Evolutionary conservation across 2,113 vertebrate genomes (phyloP).

Genomic region (Ailuropoda melanoleuca): DNA sequence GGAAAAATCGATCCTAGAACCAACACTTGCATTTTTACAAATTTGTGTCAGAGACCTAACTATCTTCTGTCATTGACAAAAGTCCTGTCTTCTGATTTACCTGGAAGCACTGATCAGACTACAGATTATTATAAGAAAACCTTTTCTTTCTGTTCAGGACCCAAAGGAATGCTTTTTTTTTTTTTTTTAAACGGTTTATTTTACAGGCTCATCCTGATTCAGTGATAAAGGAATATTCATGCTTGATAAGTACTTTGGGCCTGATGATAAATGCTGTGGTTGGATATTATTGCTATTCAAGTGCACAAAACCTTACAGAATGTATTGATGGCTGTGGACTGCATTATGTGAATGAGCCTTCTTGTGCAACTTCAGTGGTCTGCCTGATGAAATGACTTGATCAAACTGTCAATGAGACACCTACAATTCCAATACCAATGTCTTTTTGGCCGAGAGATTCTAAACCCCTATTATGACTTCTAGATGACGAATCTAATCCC

Average conservation of each 20-base stretch:
- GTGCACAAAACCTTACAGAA: constrained; percentile 10
- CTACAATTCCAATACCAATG: not conserved
- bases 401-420: not conserved
- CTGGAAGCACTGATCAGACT: not conserved
- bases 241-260: constrained; percentile 6
- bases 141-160: not conserved
- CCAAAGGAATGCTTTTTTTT: not conserved
- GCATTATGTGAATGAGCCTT: not conserved
- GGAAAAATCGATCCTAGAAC: not conserved
- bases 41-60: not conserved
- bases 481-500: not conserved
- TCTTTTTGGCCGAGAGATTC: not conserved
- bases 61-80: not conserved
- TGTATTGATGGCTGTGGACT: not conserved
- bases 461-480: constrained; percentile 4
- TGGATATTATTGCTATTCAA: constrained; percentile 59
- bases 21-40: not conserved
- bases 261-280: constrained; percentile 65
- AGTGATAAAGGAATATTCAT: constrained; percentile 15
- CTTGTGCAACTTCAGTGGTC: not conserved
- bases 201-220: constrained; percentile 23
- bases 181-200: not conserved
- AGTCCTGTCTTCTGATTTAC: not conserved
- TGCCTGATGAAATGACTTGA: constrained; percentile 50
- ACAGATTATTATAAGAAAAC: not conserved